Evolutionary conservation across 1,140 invertebrate genomes (phyloP).

Genomic region (Tachypleus tridentatus): DNA sequence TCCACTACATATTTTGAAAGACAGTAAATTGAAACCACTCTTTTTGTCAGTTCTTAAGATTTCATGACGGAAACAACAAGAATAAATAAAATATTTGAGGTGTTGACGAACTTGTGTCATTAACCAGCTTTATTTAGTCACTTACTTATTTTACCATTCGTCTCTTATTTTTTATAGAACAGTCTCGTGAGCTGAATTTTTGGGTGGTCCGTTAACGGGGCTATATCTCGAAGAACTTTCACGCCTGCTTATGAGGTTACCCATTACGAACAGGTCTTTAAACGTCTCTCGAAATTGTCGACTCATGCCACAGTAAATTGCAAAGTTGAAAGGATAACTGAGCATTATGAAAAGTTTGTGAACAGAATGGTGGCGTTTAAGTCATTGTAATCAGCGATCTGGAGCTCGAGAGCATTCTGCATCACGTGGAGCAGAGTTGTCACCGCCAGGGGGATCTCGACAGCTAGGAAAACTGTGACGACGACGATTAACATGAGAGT

Average conservation of each 20-base stretch:
- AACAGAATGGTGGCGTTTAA: slow-evolving; percentile 72
- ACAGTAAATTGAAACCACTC: too few species aligned
- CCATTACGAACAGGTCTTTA: slow-evolving; percentile 57
- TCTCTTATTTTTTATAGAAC: slow-evolving; percentile 47
- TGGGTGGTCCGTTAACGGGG: slow-evolving; percentile 54
- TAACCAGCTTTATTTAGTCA: too few species aligned
- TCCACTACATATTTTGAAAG: too few species aligned
- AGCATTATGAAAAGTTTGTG: slow-evolving; percentile 84
- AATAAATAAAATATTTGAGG: too few species aligned
- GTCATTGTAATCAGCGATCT: slow-evolving; percentile 57
- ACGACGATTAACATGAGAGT: slow-evolving; percentile 92
- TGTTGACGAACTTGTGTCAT: too few species aligned
- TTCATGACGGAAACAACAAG: too few species aligned
- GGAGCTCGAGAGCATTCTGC: slow-evolving; percentile 42
- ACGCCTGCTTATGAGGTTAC: slow-evolving; percentile 28
- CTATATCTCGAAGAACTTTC: slow-evolving; percentile 58
- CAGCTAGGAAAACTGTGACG: slow-evolving; percentile 76
- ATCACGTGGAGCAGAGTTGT: slow-evolving; percentile 75
- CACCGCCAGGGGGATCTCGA: slow-evolving; percentile 79
- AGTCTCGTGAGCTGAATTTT: slow-evolving; percentile 69
- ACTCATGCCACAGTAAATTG: slow-evolving; percentile 92
- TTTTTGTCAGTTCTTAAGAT: too few species aligned
- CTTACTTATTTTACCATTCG: too few species aligned
- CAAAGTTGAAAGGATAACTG: slow-evolving; percentile 86
- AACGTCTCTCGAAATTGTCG: slow-evolving; percentile 87